Evolutionary conservation across 2,888 invertebrate genomes (phyloP).

Genomic region (Eupithecia pulchellata): DNA sequence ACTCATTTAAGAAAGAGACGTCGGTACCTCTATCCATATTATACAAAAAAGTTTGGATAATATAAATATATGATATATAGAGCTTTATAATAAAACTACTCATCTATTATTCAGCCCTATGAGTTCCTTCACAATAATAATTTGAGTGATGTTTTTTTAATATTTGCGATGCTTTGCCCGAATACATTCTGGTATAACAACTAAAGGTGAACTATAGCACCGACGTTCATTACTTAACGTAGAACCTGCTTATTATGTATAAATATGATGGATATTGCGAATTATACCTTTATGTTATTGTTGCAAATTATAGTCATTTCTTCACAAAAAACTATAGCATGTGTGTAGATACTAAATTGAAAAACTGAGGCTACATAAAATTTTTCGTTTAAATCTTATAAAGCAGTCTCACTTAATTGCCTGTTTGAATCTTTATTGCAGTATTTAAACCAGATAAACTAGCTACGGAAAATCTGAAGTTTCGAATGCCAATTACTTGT

Average conservation of each 20-base stretch:
- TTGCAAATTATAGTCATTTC: neutral
- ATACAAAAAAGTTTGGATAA: no score
- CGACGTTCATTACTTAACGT: neutral
- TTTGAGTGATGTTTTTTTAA: neutral
- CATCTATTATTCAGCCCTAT: no score
- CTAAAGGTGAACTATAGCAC: neutral
- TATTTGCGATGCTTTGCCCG: neutral
- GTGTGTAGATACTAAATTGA: neutral
- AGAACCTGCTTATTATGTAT: neutral
- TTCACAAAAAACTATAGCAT: neutral
- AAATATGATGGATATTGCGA: neutral
- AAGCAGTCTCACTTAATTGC: conserved; percentile 1
- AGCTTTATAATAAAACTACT: no score
- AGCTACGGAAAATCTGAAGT: conserved; percentile 51
- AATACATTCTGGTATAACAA: no score
- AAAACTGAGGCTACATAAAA: no score
- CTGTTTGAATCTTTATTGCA: conserved; percentile 10
- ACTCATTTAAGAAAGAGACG: conserved; percentile 12
- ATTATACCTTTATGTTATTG: neutral
- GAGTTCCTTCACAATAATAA: neutral
- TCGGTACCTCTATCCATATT: no score
- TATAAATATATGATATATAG: no score
- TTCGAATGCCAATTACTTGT: conserved; percentile 43
- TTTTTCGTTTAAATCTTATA: neutral
- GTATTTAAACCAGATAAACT: conserved; percentile 29